Evolutionary conservation across 2,797 vertebrate genomes (phyloP).

Genomic region (Podargus strigoides): DNA sequence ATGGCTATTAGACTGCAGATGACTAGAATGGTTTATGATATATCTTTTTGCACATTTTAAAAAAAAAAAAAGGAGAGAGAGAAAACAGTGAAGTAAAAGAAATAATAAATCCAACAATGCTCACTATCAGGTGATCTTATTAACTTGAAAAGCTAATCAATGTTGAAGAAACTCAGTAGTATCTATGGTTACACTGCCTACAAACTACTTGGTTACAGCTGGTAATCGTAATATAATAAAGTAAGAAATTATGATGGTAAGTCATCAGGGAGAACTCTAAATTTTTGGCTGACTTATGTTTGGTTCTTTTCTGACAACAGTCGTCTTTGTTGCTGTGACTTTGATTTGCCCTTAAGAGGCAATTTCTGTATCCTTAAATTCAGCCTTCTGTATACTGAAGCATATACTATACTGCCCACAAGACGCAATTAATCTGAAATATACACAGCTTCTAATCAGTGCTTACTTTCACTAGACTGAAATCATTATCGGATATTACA

Average conservation of each 20-base stretch:
- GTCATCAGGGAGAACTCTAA: neutral
- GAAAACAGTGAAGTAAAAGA: neutral
- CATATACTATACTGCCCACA: slow-evolving; percentile 30
- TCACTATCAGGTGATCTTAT: neutral
- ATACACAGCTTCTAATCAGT: slow-evolving; percentile 26
- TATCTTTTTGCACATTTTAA: neutral
- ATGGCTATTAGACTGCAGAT: neutral
- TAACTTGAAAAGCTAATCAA: neutral
- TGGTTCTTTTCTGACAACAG: neutral
- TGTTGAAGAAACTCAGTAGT: neutral
- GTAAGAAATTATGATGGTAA: neutral
- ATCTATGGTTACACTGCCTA: neutral
- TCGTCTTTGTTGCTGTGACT: neutral
- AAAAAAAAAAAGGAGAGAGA: neutral
- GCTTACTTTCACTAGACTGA: slow-evolving; percentile 8
- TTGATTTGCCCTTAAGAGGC: neutral
- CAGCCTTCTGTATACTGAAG: neutral
- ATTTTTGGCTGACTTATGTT: neutral
- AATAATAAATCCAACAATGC: neutral
- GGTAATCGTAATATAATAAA: neutral
- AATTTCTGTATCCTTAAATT: slow-evolving; percentile 33
- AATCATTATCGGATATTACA: slow-evolving; percentile 28
- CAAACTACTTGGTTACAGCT: neutral
- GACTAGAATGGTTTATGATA: neutral
- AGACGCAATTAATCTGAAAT: slow-evolving; percentile 44